A percentile compares a stretch with the other conserved stretches of the same genome.
These are phyloP conservation scores for Acipenser transmontanus DNA, from an alignment of 2,797 vertebrate species.

Conservation along the genomic window DNA sequence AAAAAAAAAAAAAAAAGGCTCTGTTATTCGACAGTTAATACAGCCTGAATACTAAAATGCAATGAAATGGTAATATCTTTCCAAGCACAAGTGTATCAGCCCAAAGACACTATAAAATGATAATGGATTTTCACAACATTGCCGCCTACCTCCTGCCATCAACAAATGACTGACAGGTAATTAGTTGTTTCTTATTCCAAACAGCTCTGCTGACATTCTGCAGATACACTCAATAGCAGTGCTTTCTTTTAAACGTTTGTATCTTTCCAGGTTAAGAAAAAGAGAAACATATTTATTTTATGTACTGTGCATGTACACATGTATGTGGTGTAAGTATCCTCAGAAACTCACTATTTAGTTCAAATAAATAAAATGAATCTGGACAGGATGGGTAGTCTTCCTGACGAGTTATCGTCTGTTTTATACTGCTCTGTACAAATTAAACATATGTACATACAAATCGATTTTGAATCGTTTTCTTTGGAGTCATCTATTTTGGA, in stretches of 20 bases:
- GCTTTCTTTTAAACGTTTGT: conserved; percentile 9
- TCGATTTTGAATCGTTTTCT: too few species aligned
- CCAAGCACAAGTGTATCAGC: conserved; percentile 10
- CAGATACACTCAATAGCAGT: conserved; percentile 16
- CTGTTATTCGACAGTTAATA: neutral
- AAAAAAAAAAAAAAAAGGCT: neutral
- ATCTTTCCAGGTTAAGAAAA: conserved; percentile 4
- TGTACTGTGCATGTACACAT: neutral
- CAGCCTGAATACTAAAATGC: conserved; percentile 4
- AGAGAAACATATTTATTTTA: neutral
- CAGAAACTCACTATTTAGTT: too few species aligned
- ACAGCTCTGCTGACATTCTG: conserved; percentile 11
- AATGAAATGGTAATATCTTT: conserved; percentile 16
- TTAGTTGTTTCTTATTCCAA: conserved; percentile 17
- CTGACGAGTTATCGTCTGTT: too few species aligned
- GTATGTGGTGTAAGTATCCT: neutral
- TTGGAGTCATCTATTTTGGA: too few species aligned
- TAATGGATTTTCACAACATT: conserved; percentile 2
- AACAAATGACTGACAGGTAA: conserved; percentile 20
- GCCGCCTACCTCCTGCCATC: conserved; percentile 20
- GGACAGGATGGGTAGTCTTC: too few species aligned
- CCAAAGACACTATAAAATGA: neutral
- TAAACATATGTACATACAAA: too few species aligned
- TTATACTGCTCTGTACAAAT: too few species aligned
- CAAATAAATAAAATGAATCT: too few species aligned